Conservation (phyloP, 2,888 invertebrate species). For the Papilio protenor region DNA sequence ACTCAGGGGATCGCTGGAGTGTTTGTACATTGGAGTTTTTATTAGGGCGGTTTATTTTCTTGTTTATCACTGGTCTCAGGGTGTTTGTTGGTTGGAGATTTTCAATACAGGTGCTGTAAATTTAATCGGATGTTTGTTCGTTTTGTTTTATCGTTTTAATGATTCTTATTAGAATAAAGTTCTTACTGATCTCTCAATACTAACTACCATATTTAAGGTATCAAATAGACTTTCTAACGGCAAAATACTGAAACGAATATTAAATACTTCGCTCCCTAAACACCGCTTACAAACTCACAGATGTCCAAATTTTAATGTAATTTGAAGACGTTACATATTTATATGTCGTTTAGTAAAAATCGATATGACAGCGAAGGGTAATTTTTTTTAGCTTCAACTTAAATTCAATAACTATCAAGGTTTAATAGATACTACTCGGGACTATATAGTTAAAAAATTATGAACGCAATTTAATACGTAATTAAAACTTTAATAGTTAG, state of each 20-base stretch:
- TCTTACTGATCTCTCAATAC: background rate
- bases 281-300: no score
- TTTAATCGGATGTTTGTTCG: background rate
- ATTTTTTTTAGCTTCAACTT: background rate
- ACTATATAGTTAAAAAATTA: background rate
- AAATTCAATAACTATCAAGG: background rate
- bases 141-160: background rate
- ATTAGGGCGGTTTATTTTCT: constrained; percentile 25
- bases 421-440: no score
- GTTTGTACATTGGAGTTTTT: constrained; percentile 32
- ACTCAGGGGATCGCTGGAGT: constrained; percentile 12
- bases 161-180: background rate
- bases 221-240: no score
- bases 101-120: background rate
- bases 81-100: background rate
- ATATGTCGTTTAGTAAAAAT: no score
- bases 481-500: background rate
- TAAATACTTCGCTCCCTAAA: no score
- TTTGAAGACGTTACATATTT: no score
- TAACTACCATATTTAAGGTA: background rate
- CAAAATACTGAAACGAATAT: no score
- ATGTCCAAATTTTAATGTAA: no score
- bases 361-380: background rate
- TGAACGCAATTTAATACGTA: no score
- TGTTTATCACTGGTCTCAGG: background rate